Base-by-base conservation (phyloP, 2,888 invertebrate species). In the Trichogramma evanescens region DNA sequence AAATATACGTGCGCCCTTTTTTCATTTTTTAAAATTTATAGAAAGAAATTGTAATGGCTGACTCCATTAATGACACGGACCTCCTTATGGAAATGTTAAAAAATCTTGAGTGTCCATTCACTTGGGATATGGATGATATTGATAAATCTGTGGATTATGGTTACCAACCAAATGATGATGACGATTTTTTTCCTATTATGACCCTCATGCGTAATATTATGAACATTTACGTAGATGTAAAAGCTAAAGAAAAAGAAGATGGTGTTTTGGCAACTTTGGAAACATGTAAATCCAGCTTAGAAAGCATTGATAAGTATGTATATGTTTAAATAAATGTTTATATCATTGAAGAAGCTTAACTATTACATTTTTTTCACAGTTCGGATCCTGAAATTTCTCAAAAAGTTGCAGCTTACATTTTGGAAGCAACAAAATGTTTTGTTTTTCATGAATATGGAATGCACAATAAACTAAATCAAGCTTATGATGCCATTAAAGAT, bases 121-220 rank as follows among this genome's bases (percentile, higher is more conserved):
- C 48, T 40, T 62, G 62, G 62, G 42, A 53, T 2, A 59, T 62
- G 58, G 59, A 62, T 42, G 56, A 56, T 9, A 41, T 54, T 4
- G 13, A 48, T 6, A 13, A 8, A 2, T 10, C 4, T 5, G 44
- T 53, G 40, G 5, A 6, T n/a, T 56, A 45, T 0, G 58, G 45
- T 8, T 58, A 56, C 44, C 54, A 51, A 45, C 57, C 54, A 6
- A 57, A 62, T 8, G 64, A 64, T 8, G 64, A 62, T 38, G 64
- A 64, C 26, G 59, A 64, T 9, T 39, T n/a, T 4, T 39, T 63
- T n/a, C 54, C 48, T 6, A 13, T 63, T 8, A 9, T 60, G 5
- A 49, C 54, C 46, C 40, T 63, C 4, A 57, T 63, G 54, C 9
- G 55, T 10, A 44, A 41, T 5, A 41, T 60, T 8, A 57, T 60